These are phyloP conservation scores for Callospermophilus lateralis DNA, from an alignment of 2,113 vertebrate species.

Conservation along the genomic window DNA sequence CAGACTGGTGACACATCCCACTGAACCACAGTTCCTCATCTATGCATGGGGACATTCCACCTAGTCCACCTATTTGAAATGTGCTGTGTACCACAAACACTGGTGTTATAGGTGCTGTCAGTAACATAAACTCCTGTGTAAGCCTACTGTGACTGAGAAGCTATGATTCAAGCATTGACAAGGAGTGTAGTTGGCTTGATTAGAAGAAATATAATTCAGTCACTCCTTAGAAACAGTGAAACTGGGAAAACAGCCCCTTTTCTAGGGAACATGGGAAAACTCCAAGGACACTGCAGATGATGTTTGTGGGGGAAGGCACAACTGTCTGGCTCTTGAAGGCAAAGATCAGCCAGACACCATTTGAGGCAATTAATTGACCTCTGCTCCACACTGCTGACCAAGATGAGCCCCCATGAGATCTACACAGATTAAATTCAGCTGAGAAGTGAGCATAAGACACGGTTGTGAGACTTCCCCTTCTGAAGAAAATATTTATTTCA, in stretches of 20 bases:
- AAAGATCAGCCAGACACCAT: not conserved
- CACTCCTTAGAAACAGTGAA: not conserved
- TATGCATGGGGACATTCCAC: not conserved
- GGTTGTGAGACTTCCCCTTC: no score
- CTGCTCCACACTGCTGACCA: not conserved
- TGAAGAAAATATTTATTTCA: no score
- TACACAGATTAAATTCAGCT: not conserved
- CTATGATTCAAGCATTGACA: no score
- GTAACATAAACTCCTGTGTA: not conserved
- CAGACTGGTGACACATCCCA: not conserved
- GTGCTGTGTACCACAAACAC: not conserved
- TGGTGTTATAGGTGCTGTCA: not conserved
- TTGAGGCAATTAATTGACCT: not conserved
- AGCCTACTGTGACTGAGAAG: not conserved
- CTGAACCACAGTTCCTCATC: not conserved
- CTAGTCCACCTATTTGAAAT: not conserved
- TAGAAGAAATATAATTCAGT: not conserved
- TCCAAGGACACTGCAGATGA: not conserved
- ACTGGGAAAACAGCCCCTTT: not conserved
- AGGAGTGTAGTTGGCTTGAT: not conserved
- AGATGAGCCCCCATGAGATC: not conserved
- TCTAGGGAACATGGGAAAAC: no score
- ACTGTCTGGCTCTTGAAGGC: not conserved
- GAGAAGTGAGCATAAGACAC: not conserved
- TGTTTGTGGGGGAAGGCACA: not conserved